Percentiles rank a stretch among this genome's conserved stretches.
Evolutionary conservation across 2,888 invertebrate species (phyloP).

Genomic region (Itoplectis maculator): DNA sequence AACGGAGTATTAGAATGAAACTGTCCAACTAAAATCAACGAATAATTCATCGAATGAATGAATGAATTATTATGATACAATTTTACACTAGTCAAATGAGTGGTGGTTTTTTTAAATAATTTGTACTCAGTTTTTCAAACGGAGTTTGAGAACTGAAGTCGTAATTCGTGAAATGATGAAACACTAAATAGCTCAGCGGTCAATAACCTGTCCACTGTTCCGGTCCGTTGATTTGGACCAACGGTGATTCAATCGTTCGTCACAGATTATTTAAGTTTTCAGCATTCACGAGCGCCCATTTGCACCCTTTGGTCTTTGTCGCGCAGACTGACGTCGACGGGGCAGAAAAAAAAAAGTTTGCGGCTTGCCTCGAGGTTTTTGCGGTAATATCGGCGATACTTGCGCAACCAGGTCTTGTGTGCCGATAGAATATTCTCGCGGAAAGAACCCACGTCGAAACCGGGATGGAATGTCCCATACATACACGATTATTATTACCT

Average conservation of each 20-base stretch:
- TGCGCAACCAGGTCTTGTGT: conserved; percentile 75
- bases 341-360: conserved; percentile 64
- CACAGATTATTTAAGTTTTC: conserved; percentile 5
- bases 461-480: too few relatives aligned
- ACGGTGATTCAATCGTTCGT: conserved; percentile 40
- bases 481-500: conserved; percentile 27
- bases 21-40: too few relatives aligned
- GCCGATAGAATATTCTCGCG: conserved; percentile 67
- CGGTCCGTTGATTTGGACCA: conserved; percentile 10
- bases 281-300: conserved; percentile 30
- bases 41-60: too few relatives aligned
- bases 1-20: too few relatives aligned
- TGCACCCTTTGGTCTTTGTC: conserved; percentile 29
- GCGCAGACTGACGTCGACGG: conserved; percentile 5
- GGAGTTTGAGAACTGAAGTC: too few relatives aligned
- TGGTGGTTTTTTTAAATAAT: too few relatives aligned
- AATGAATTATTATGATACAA: too few relatives aligned
- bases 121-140: too few relatives aligned
- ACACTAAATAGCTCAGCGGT: conserved; percentile 33
- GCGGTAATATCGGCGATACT: conserved; percentile 75
- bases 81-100: too few relatives aligned
- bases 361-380: conserved; percentile 74
- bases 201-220: conserved; percentile 35
- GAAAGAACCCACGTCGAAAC: too few relatives aligned
- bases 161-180: conserved; percentile 44